These are phyloP conservation scores for Cyanoramphus novaezelandiae DNA, from an alignment of 2,113 vertebrate species.

Conservation along the genomic window DNA sequence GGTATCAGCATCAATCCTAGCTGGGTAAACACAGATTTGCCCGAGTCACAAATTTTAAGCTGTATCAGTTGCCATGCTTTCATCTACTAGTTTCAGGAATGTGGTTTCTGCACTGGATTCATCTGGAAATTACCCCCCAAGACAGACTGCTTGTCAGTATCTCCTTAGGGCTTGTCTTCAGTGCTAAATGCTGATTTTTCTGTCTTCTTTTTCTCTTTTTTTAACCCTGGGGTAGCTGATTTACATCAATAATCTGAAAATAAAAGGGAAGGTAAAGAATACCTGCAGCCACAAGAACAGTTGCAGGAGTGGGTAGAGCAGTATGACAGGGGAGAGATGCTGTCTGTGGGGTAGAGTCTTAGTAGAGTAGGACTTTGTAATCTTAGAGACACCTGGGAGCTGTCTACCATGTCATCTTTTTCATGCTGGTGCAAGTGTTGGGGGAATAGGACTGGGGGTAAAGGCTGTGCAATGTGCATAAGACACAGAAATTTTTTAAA, in stretches of 20 bases:
- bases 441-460: neutral
- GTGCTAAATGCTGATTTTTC: neutral
- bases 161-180: slow-evolving; percentile 11
- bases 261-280: neutral
- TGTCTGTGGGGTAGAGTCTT: neutral
- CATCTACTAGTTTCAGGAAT: slow-evolving; percentile 53
- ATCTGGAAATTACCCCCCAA: slow-evolving; percentile 12
- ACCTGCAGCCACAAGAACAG: neutral
- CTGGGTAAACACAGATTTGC: slow-evolving; percentile 21
- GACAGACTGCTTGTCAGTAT: slow-evolving; percentile 4
- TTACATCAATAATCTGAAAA: neutral
- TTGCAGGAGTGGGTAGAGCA: neutral
- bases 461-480: neutral
- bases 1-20: slow-evolving; percentile 42
- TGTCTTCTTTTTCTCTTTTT: neutral
- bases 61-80: slow-evolving; percentile 20
- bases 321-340: neutral
- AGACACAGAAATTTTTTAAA: neutral
- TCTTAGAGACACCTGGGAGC: neutral
- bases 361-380: neutral
- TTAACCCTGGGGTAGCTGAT: neutral
- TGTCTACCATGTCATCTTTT: neutral
- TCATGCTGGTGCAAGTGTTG: neutral
- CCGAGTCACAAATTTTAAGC: slow-evolving; percentile 12
- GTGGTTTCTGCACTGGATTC: slow-evolving; percentile 19